Conservation (phyloP, 2,113 vertebrate species). For the Passer domesticus region DNA sequence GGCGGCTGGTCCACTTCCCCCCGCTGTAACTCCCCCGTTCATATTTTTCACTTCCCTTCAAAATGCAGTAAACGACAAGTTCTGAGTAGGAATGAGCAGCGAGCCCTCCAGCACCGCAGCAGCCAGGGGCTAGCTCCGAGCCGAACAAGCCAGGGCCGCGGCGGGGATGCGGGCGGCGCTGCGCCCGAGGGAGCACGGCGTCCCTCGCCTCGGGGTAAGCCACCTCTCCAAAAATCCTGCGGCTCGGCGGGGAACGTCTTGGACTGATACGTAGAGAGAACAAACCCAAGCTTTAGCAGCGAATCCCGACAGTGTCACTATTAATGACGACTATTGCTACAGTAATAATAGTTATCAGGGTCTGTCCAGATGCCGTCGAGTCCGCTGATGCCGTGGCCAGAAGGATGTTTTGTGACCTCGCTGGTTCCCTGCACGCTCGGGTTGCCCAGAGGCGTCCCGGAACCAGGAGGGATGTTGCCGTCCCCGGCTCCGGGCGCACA, state of each 20-base stretch:
- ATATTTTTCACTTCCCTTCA: not conserved
- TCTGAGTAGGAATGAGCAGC: not conserved
- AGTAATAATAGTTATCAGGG: not conserved
- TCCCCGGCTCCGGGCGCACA: not conserved
- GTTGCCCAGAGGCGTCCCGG: not conserved
- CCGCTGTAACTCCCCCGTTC: not conserved
- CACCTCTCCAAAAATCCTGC: not conserved
- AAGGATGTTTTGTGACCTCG: not conserved
- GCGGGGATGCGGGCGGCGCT: not conserved
- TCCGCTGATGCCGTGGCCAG: not conserved
- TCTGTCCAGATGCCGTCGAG: not conserved
- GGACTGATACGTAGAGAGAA: not conserved
- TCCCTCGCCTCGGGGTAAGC: not conserved
- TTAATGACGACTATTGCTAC: not conserved
- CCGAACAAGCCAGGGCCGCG: rapidly evolving
- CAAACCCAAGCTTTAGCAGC: not conserved
- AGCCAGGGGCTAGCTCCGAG: not conserved
- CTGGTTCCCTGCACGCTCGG: not conserved
- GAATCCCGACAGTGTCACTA: not conserved
- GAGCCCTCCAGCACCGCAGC: not conserved
- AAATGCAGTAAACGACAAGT: not conserved
- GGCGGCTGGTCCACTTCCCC: rapidly evolving
- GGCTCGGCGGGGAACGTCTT: not conserved
- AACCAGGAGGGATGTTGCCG: not conserved
- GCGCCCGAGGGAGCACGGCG: no score